Conservation (phyloP, 2,113 vertebrate genomes). For the Apodemus sylvaticus region DNA sequence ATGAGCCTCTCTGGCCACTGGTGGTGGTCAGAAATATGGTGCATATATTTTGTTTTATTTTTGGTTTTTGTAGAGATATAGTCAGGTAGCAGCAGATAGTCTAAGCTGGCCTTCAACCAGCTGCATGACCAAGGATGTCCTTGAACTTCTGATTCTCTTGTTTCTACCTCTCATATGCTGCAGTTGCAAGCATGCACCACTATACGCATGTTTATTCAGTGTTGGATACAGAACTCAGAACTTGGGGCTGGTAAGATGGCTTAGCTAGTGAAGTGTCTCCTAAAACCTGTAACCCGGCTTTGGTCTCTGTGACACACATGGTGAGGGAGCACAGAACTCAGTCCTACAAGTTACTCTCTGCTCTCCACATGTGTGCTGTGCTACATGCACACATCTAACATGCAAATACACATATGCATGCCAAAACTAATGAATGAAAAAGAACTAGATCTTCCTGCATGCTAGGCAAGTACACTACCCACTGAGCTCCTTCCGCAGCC, state of each 20-base stretch:
- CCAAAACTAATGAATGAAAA: no score
- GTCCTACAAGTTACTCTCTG: not conserved
- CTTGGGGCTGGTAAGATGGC: not conserved
- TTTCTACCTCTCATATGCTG: not conserved
- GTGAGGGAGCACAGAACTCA: not conserved
- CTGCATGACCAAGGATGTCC: not conserved
- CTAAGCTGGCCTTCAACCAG: not conserved
- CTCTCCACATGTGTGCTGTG: not conserved
- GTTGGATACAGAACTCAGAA: not conserved
- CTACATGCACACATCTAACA: no score
- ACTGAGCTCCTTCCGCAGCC: not conserved
- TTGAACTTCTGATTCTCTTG: not conserved
- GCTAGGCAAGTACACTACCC: not conserved
- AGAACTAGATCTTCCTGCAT: not conserved
- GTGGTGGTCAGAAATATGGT: not conserved
- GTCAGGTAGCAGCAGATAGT: not conserved
- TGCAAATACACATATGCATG: not conserved
- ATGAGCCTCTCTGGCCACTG: slow-evolving; percentile 12
- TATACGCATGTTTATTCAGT: not conserved
- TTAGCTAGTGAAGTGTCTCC: not conserved
- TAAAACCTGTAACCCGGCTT: not conserved
- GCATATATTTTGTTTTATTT: not conserved
- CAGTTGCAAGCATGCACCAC: not conserved
- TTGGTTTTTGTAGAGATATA: not conserved
- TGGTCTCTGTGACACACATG: not conserved